A percentile compares a stretch with the other conserved stretches of the same genome.
phyloP scores from a whole-genome alignment of 2,797 vertebrate species.

The Sebastes steindachneri region DNA sequence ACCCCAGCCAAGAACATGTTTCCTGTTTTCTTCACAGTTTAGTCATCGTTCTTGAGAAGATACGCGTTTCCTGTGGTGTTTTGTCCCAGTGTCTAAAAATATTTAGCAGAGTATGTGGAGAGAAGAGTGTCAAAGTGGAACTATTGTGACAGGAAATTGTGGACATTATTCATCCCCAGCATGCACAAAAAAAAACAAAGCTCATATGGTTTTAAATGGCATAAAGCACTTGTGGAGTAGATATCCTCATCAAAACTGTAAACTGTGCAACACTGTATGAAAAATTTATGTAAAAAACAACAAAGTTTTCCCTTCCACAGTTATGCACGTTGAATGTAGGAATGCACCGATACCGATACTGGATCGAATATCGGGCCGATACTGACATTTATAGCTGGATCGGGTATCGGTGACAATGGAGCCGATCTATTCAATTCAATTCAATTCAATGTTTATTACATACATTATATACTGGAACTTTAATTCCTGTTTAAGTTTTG shows the following conservation, averaged over 20 bases:
- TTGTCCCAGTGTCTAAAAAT: not conserved
- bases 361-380: too few relatives aligned
- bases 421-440: too few relatives aligned
- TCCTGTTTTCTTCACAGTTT: not conserved
- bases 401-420: too few relatives aligned
- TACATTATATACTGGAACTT: too few relatives aligned
- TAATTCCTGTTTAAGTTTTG: too few relatives aligned
- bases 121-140: not conserved
- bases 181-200: not conserved
- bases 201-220: not conserved
- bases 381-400: too few relatives aligned
- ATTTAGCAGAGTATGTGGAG: not conserved
- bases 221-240: not conserved
- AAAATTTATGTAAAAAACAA: not conserved
- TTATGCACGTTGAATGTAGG: not conserved
- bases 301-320: not conserved
- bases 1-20: not conserved
- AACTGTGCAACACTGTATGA: not conserved
- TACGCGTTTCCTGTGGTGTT: not conserved
- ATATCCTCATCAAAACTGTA: not conserved
- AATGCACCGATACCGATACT: too few relatives aligned
- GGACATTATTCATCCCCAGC: not conserved
- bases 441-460: too few relatives aligned
- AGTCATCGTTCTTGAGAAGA: conserved; percentile 23
- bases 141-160: not conserved